Percentiles rank a stretch among this genome's conserved stretches.
phyloP scores from a whole-genome alignment of 1,140 invertebrate genomes.

The Drusus annulatus region DNA sequence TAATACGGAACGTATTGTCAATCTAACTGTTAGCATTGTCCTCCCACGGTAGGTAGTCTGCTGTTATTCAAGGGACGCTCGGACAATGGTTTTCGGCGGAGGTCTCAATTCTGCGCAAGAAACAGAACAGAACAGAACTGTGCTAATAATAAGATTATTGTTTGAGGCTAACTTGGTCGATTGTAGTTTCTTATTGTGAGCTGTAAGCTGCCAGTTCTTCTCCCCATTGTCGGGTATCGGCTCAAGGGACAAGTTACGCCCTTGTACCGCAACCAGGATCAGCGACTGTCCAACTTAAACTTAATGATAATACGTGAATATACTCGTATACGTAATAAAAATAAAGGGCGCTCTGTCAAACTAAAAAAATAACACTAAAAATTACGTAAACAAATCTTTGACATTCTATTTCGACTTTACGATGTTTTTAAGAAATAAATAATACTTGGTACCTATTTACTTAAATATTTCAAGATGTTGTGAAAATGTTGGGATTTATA shows the following conservation, averaged over 20 bases:
- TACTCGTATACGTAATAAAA: too few species aligned
- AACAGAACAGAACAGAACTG: constrained; percentile 32
- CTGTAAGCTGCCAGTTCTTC: constrained; percentile 11
- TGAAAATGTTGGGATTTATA: too few species aligned
- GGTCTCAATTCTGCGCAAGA: constrained; percentile 56
- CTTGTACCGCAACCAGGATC: constrained; percentile 39
- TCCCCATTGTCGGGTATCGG: constrained; percentile 40
- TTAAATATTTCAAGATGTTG: too few species aligned
- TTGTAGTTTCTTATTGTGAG: constrained; percentile 37
- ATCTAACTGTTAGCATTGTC: constrained; percentile 29
- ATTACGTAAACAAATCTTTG: too few species aligned
- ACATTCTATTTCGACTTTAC: too few species aligned
- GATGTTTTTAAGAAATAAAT: too few species aligned
- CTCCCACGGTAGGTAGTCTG: not conserved
- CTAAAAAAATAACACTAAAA: too few species aligned
- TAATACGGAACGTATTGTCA: constrained; percentile 33
- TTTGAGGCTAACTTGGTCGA: constrained; percentile 46
- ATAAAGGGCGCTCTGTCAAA: too few species aligned
- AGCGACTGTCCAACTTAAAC: constrained; percentile 12
- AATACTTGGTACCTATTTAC: too few species aligned
- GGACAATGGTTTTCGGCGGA: constrained; percentile 43
- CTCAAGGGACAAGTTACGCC: constrained; percentile 56
- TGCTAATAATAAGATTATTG: constrained; percentile 55
- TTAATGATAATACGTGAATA: not conserved
- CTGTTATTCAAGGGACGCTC: not conserved